Evolutionary conservation across 2,113 vertebrate species (phyloP), one percentile per base, ranked within the genome.

Genomic region (Formicarius rufipectus): DNA sequence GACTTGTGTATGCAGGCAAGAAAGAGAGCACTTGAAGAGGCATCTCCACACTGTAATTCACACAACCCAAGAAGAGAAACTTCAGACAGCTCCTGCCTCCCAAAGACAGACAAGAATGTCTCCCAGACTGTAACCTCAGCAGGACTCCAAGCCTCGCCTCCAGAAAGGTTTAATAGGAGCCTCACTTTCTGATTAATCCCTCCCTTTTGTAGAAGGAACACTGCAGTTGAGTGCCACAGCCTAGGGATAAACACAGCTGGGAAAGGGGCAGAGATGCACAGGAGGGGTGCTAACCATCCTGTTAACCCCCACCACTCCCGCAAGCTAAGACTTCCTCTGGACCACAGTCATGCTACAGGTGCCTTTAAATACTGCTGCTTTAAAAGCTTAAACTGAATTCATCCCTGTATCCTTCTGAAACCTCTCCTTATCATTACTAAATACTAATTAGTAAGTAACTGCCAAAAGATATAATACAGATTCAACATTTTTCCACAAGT

Each of bases 391-490:
- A 60, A 49, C 28, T 35, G 15, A 14, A 73, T 59, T 18, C 35
- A 39, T 3, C 21, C 39, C 10, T 47, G 16, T 42, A 28, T 40
- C 30, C 55, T 87, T 63, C 79, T 73, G 8, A 92, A 81, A 69
- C 33, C 18, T 78, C 69, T 56, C 66, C 10, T 81, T 40, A 55
- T 50, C 7, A 20, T 74, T 73, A 35, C 44, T 40, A 8, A 33
- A 23, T 8, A 84, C 28, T 74, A 87, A 77, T 84, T 73, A 77
- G 16, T 24, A 80, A 84, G 33, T 67, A 80, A 94, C 59, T 47
- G 17, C 64, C 27, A 27, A 73, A 76, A 85, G 12, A 10, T 52
- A 42, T 42, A 58, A 73, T 59, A 49, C 6, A 33, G 59, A 40
- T 37, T 64, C n/a, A 77, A 59, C 14, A 30, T 30, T 17, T 44